Evolutionary conservation across 2,113 vertebrate genomes (phyloP).

Genomic region (Bombycilla garrulus): DNA sequence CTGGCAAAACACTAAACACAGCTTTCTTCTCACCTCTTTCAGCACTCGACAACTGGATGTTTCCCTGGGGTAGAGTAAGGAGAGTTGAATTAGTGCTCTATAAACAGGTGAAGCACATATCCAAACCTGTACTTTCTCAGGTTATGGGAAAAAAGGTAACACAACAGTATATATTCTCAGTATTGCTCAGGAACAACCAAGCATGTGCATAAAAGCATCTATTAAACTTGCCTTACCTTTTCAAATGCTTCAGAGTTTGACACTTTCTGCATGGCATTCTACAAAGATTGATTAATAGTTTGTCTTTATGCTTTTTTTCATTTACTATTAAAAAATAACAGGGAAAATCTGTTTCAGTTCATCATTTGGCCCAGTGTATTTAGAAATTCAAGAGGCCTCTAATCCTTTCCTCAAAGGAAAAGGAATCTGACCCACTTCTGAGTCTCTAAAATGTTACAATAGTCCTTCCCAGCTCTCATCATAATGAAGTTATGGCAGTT

Average conservation of each 20-base stretch:
- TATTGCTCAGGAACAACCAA: neutral
- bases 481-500: neutral
- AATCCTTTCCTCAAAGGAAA: neutral
- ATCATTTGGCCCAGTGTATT: neutral
- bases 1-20: neutral
- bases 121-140: neutral
- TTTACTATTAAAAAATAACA: neutral
- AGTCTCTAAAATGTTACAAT: neutral
- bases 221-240: neutral
- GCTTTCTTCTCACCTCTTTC: neutral
- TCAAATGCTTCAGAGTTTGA: neutral
- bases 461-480: neutral
- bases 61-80: neutral
- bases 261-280: neutral
- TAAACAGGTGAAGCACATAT: neutral
- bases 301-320: neutral
- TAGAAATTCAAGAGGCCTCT: neutral
- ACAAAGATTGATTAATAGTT: neutral
- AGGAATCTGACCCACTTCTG: neutral
- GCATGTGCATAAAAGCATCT: neutral
- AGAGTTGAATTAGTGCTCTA: conserved; percentile 18
- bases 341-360: neutral
- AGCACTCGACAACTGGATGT: neutral
- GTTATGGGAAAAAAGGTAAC: neutral
- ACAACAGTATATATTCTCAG: neutral